These are phyloP conservation scores for Trissolcus brochymenae DNA, from an alignment of 2,888 invertebrate genomes.

Conservation along the genomic window DNA sequence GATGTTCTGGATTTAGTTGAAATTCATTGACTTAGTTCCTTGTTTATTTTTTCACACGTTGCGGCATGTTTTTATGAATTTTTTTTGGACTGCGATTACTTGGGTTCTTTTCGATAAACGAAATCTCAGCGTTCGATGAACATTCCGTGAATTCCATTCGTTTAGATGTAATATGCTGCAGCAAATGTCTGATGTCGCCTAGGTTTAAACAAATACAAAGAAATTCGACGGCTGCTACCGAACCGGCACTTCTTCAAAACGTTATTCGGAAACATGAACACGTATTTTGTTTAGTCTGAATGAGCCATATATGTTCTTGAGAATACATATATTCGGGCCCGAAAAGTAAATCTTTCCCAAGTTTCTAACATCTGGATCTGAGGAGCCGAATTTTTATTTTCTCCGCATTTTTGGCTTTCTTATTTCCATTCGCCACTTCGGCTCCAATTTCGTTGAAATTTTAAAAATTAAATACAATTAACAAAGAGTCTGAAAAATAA, in stretches of 20 bases:
- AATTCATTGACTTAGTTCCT: background rate
- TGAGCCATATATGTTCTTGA: conserved; percentile 27
- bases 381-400: background rate
- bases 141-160: conserved; percentile 49
- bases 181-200: conserved; percentile 68
- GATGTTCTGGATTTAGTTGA: conserved; percentile 32
- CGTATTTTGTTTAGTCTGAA: conserved; percentile 61
- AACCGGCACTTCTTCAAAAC: conserved; percentile 63
- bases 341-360: conserved; percentile 10
- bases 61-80: background rate
- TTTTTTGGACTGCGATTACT: background rate
- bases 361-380: conserved; percentile 11
- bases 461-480: too few relatives aligned
- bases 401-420: background rate
- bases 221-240: conserved; percentile 63
- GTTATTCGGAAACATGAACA: conserved; percentile 62
- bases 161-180: conserved; percentile 61
- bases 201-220: conserved; percentile 66
- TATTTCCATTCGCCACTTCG: too few relatives aligned
- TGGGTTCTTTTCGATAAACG: background rate
- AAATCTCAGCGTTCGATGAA: conserved; percentile 6
- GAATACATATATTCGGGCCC: conserved; percentile 15
- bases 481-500: too few relatives aligned
- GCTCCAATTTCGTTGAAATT: too few relatives aligned
- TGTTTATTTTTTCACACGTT: background rate